Conservation (phyloP, 92 coral and sea anemone genomes). For the Porites divaricata region DNA sequence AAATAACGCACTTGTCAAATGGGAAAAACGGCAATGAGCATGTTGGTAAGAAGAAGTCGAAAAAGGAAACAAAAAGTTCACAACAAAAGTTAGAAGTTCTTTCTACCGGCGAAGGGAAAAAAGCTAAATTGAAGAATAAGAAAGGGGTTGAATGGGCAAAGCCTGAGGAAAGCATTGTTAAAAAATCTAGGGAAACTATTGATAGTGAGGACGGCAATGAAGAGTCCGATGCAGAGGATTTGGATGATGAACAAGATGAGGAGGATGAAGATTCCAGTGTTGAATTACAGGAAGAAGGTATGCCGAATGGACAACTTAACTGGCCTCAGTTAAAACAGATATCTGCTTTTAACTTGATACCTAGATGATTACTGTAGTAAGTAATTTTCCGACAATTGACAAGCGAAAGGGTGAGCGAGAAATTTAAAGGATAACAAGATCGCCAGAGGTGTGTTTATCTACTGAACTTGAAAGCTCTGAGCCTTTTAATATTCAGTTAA, state of each 20-base stretch:
- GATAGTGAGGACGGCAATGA: conserved; percentile 13
- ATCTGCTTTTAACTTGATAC: too few species aligned
- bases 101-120: background rate
- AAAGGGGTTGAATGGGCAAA: background rate
- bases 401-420: too few species aligned
- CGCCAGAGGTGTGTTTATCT: too few species aligned
- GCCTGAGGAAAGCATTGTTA: background rate
- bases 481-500: too few species aligned
- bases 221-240: background rate
- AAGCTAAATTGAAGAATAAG: background rate
- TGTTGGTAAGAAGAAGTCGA: conserved; percentile 10
- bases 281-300: conserved; percentile 18
- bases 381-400: too few species aligned
- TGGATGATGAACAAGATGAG: background rate
- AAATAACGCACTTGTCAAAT: background rate
- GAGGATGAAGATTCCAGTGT: background rate
- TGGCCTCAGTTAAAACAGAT: too few species aligned
- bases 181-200: background rate
- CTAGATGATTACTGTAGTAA: too few species aligned
- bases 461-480: too few species aligned
- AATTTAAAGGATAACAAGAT: too few species aligned
- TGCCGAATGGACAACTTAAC: background rate
- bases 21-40: background rate
- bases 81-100: background rate
- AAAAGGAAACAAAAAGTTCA: background rate